Percentiles rank a stretch among this genome's conserved stretches.
Conservation (phyloP, 2,888 invertebrate genomes). For the Muschampia staudingeri region DNA sequence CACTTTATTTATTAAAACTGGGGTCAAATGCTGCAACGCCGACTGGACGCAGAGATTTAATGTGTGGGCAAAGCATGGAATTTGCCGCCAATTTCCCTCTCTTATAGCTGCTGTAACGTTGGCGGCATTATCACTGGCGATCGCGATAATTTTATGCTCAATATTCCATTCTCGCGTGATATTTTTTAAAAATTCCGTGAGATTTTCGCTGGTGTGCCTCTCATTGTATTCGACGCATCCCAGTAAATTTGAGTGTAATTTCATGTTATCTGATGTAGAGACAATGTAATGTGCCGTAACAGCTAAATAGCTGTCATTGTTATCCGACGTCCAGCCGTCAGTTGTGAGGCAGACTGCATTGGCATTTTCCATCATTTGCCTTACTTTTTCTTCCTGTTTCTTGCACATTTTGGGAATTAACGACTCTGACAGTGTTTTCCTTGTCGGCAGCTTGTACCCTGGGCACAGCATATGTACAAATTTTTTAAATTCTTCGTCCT, state of each 20-base stretch:
- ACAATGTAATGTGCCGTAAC: conserved; percentile 34
- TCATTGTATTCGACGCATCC: conserved; percentile 28
- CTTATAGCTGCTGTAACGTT: conserved; percentile 65
- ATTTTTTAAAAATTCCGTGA: conserved; percentile 16
- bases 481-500: conserved; percentile 53
- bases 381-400: not conserved
- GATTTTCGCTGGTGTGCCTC: conserved; percentile 27
- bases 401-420: conserved; percentile 26
- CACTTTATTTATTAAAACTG: too few species aligned
- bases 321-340: not conserved
- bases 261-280: not conserved
- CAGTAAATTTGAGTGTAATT: conserved; percentile 23
- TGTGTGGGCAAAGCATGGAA: conserved; percentile 67
- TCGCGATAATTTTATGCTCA: conserved; percentile 23
- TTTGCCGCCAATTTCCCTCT: conserved; percentile 57
- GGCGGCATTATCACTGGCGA: conserved; percentile 63
- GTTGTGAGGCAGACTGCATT: conserved; percentile 10
- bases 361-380: not conserved
- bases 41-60: conserved; percentile 62
- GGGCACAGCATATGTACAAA: conserved; percentile 49
- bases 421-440: conserved; percentile 49
- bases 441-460: conserved; percentile 48
- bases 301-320: conserved; percentile 31
- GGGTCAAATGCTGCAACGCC: not conserved
- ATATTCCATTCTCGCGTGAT: conserved; percentile 18